phyloP scores from a whole-genome alignment of 2,888 invertebrate species.

The Melinaea marsaeus region DNA sequence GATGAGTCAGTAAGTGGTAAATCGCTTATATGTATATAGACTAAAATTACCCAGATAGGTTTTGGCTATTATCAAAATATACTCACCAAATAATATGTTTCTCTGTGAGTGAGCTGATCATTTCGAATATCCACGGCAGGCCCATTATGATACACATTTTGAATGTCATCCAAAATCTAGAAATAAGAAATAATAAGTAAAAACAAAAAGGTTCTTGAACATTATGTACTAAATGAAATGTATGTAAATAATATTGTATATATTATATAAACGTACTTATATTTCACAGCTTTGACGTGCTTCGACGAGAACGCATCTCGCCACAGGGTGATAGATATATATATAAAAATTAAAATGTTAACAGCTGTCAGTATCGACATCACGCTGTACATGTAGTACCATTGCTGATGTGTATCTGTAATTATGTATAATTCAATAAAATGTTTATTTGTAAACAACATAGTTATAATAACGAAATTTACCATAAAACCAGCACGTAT shows the following conservation, averaged over 20 bases:
- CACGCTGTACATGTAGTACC: conserved; percentile 83
- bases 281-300: conserved; percentile 69
- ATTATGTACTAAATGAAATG: too few species aligned
- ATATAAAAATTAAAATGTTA: conserved; percentile 79
- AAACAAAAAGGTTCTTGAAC: too few species aligned
- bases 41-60: too few species aligned
- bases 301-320: conserved; percentile 65
- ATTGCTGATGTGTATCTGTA: conserved; percentile 72
- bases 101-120: conserved; percentile 55
- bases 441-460: background rate
- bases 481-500: conserved; percentile 82
- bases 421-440: conserved; percentile 27
- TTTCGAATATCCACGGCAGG: conserved; percentile 83
- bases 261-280: conserved; percentile 61
- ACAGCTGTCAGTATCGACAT: conserved; percentile 73
- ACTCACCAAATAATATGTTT: conserved; percentile 54
- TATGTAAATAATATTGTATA: background rate
- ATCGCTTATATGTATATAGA: too few species aligned
- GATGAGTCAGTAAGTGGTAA: too few species aligned
- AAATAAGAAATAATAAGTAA: conserved; percentile 34
- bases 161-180: conserved; percentile 78
- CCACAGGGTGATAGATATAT: conserved; percentile 78
- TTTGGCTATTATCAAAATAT: background rate
- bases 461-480: conserved; percentile 31
- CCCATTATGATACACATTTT: conserved; percentile 82